A percentile compares a stretch with the other conserved stretches of the same genome.
Evolutionary conservation across 2,113 vertebrate genomes (phyloP).

Genomic region (Gymnorhina tibicen): DNA sequence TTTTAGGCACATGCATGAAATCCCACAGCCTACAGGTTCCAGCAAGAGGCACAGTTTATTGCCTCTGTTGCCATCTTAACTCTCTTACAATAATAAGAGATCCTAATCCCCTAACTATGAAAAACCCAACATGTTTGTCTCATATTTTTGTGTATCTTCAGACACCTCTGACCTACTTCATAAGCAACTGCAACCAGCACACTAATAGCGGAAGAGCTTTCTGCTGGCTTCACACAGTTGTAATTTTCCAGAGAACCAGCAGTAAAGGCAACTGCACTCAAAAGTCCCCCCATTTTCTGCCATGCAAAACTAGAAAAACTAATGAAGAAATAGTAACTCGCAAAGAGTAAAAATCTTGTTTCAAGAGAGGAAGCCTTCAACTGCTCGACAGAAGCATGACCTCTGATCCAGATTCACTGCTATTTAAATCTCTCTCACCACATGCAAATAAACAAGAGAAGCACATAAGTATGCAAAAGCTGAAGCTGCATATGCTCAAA

Average conservation of each 20-base stretch:
- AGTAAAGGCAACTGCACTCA: background rate
- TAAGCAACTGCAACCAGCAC: background rate
- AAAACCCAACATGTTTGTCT: background rate
- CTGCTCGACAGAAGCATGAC: background rate
- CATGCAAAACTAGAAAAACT: background rate
- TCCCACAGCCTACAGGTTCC: background rate
- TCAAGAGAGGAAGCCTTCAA: background rate
- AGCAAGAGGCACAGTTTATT: rapidly evolving
- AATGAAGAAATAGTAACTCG: background rate
- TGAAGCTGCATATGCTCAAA: background rate
- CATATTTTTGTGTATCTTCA: background rate
- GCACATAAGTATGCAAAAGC: background rate
- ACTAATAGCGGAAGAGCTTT: background rate
- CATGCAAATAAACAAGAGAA: background rate
- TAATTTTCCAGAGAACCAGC: background rate
- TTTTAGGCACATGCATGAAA: background rate
- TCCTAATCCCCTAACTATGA: background rate
- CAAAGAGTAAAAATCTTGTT: background rate
- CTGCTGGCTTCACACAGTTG: background rate
- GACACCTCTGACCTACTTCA: background rate
- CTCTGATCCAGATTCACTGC: background rate
- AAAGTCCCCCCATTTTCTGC: background rate
- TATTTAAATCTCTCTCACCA: background rate
- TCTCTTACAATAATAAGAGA: background rate
- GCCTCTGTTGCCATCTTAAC: background rate